Percentiles rank a stretch among this genome's conserved stretches.
phyloP scores from a whole-genome alignment of 92 coral and sea anemone species.

The Palythoa grandis region DNA sequence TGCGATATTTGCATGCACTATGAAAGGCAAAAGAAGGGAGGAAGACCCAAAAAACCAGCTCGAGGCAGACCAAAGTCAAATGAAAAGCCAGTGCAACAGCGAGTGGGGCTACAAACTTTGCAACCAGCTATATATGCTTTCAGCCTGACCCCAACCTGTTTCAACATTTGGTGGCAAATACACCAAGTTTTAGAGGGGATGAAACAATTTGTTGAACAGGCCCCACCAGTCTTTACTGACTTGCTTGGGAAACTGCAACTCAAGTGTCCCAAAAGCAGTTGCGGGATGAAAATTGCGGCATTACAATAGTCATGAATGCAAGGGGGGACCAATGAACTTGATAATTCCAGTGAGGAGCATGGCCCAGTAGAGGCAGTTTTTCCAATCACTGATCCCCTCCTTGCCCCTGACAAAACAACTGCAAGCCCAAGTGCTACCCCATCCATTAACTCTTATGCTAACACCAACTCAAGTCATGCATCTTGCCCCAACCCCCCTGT shows the following conservation, averaged over 20 bases:
- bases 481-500: background rate
- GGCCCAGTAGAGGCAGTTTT: background rate
- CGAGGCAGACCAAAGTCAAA: background rate
- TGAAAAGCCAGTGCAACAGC: background rate
- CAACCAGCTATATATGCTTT: background rate
- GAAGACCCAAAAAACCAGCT: slow-evolving; percentile 8
- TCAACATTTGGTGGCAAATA: background rate
- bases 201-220: slow-evolving; percentile 20
- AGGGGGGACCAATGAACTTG: background rate
- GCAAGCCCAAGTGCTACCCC: background rate
- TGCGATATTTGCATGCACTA: slow-evolving; percentile 20
- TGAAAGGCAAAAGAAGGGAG: slow-evolving; percentile 17
- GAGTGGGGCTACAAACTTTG: background rate
- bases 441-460: background rate
- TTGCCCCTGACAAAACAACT: background rate
- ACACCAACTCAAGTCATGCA: background rate
- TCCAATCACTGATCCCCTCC: background rate
- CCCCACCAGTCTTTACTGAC: background rate
- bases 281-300: background rate
- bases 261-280: background rate
- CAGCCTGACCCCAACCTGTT: slow-evolving; percentile 1
- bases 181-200: slow-evolving; percentile 4
- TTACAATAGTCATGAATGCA: slow-evolving; percentile 1
- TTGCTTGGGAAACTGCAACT: background rate
- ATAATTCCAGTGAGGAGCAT: background rate